These are phyloP conservation scores for Indicator indicator DNA, from an alignment of 2,113 vertebrate species.

Conservation along the genomic window DNA sequence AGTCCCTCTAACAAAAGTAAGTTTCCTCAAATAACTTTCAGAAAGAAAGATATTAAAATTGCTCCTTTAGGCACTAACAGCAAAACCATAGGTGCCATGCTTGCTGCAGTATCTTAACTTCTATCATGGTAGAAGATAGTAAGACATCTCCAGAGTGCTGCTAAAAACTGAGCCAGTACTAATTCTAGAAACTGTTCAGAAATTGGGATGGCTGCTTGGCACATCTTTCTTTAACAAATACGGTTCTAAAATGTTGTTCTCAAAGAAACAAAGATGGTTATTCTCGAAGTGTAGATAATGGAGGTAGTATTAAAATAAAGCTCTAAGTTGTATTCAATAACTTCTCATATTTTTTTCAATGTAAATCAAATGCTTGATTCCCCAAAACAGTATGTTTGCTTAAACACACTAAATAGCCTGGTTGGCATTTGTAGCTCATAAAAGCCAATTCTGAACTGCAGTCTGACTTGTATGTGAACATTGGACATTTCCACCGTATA, in stretches of 20 bases:
- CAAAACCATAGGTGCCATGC: neutral
- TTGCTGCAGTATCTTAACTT: neutral
- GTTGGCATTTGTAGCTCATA: neutral
- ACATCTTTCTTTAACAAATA: neutral
- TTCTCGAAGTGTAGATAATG: neutral
- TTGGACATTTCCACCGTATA: neutral
- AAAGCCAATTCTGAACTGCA: neutral
- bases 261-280: neutral
- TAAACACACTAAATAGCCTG: neutral
- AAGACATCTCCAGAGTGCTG: neutral
- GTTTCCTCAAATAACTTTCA: slow-evolving; percentile 18
- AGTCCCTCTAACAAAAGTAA: slow-evolving; percentile 75
- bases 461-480: neutral
- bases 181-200: neutral
- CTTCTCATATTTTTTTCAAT: neutral
- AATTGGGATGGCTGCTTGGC: neutral
- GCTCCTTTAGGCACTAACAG: neutral
- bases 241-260: neutral
- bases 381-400: neutral
- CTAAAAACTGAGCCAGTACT: neutral
- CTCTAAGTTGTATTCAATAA: neutral
- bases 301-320: neutral
- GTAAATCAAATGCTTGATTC: neutral
- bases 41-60: neutral
- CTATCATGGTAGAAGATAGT: neutral